phyloP scores from a whole-genome alignment of 2,797 vertebrate genomes.

The Aphelocoma californica region DNA sequence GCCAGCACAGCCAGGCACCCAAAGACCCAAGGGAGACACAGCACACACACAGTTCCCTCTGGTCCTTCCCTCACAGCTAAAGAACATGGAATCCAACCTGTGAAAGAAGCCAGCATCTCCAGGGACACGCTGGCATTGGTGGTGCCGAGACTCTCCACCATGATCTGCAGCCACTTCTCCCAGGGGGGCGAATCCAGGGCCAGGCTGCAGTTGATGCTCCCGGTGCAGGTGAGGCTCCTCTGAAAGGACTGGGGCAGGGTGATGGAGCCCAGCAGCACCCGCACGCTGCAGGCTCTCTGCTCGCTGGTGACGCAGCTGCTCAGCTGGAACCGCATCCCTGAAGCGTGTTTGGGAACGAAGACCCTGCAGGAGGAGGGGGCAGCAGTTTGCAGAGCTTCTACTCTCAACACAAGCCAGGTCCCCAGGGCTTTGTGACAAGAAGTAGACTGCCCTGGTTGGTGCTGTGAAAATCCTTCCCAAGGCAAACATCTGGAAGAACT shows the following conservation, averaged over 20 bases:
- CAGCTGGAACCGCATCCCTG: constrained; percentile 79
- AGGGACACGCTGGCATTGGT: constrained; percentile 74
- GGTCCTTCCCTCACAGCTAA: not conserved
- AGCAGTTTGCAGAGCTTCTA: not conserved
- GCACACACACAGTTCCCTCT: not conserved
- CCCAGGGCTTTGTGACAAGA: not conserved
- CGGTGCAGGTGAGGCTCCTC: constrained; percentile 78
- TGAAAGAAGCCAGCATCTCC: constrained; percentile 76
- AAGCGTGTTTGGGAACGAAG: constrained; percentile 85
- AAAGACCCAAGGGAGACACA: not conserved
- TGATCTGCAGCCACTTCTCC: constrained; percentile 87
- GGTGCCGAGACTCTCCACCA: constrained; percentile 74
- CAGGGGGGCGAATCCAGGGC: constrained; percentile 83
- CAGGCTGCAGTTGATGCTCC: constrained; percentile 72
- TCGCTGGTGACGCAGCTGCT: constrained; percentile 68
- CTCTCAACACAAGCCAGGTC: not conserved
- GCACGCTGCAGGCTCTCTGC: constrained; percentile 71
- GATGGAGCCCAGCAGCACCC: constrained; percentile 81
- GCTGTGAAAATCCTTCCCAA: not conserved
- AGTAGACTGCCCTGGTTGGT: not conserved
- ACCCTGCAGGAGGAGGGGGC: constrained; percentile 72
- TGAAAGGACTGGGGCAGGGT: constrained; percentile 75
- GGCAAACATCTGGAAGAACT: not conserved
- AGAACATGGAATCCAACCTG: constrained; percentile 74
- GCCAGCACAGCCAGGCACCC: not conserved